phyloP scores from a whole-genome alignment of 1,140 invertebrate genomes.

The Euura lappo region DNA sequence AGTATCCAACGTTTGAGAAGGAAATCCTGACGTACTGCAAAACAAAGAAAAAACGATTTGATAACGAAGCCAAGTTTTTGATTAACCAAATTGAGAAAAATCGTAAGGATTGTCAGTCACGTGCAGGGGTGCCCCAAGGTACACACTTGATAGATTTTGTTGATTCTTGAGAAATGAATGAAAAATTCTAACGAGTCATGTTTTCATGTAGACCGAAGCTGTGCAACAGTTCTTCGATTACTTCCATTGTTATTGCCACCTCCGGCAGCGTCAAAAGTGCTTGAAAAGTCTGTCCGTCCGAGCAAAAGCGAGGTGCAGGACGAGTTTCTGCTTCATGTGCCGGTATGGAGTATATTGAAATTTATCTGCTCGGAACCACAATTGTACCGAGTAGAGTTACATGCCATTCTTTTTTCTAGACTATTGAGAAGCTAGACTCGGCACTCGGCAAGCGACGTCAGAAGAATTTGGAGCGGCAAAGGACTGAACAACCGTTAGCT shows the following conservation, averaged over 20 bases:
- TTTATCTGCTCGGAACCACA: too few relatives aligned
- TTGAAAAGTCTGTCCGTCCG: background rate
- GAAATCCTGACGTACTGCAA: background rate
- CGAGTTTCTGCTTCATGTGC: slow-evolving; percentile 15
- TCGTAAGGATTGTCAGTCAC: background rate
- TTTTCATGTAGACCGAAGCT: slow-evolving; percentile 5
- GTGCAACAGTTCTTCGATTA: background rate
- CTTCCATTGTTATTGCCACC: slow-evolving; percentile 15
- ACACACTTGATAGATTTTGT: background rate
- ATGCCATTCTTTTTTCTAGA: too few relatives aligned
- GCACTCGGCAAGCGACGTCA: too few relatives aligned
- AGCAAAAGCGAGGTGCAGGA: background rate
- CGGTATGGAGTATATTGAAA: background rate
- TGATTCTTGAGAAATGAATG: background rate
- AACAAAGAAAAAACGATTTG: background rate
- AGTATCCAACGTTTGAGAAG: background rate
- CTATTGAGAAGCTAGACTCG: too few relatives aligned
- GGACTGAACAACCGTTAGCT: too few relatives aligned
- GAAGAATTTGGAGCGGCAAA: too few relatives aligned
- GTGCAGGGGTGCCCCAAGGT: background rate
- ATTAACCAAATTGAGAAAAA: background rate
- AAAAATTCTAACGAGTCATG: background rate
- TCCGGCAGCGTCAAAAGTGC: slow-evolving; percentile 9
- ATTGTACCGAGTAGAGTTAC: too few relatives aligned
- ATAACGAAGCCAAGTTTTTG: background rate